phyloP scores from a whole-genome alignment of 2,113 vertebrate genomes.

The Neolamprologus sp. region DNA sequence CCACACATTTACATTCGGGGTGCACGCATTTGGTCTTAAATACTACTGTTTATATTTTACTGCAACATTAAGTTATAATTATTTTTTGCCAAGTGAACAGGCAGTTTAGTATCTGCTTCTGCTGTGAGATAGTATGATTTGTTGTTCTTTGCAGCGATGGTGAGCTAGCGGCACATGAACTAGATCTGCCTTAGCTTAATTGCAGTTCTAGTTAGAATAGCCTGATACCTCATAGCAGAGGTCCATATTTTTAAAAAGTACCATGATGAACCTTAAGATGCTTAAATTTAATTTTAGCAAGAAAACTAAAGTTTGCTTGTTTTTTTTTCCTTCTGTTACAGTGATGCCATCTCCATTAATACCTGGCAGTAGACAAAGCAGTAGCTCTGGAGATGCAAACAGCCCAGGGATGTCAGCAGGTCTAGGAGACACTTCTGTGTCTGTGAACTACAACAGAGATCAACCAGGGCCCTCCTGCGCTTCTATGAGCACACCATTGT shows the following conservation, averaged over 20 bases:
- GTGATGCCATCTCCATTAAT: slow-evolving; percentile 57
- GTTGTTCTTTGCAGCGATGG: neutral
- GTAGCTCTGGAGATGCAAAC: slow-evolving; percentile 37
- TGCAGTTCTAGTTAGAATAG: neutral
- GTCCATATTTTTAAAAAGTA: neutral
- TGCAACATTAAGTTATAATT: neutral
- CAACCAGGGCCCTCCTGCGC: slow-evolving; percentile 12
- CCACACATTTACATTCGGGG: neutral
- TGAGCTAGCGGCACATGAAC: neutral
- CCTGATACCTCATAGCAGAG: neutral
- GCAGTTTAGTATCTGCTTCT: neutral
- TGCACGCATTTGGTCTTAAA: neutral
- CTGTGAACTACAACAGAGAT: neutral
- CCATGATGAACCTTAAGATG: neutral
- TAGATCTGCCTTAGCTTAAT: neutral
- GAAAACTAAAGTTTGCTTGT: neutral
- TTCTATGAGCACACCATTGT: slow-evolving; percentile 3
- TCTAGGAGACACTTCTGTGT: slow-evolving; percentile 38
- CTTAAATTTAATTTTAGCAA: neutral
- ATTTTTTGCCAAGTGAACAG: neutral
- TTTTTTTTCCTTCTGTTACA: slow-evolving; percentile 39
- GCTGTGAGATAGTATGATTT: neutral
- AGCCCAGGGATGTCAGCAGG: slow-evolving; percentile 3
- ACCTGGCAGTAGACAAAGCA: slow-evolving; percentile 20
- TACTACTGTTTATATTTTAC: neutral